Base-by-base conservation (phyloP, 2,113 vertebrate genomes). In the Campylomormyrus tamandua region DNA sequence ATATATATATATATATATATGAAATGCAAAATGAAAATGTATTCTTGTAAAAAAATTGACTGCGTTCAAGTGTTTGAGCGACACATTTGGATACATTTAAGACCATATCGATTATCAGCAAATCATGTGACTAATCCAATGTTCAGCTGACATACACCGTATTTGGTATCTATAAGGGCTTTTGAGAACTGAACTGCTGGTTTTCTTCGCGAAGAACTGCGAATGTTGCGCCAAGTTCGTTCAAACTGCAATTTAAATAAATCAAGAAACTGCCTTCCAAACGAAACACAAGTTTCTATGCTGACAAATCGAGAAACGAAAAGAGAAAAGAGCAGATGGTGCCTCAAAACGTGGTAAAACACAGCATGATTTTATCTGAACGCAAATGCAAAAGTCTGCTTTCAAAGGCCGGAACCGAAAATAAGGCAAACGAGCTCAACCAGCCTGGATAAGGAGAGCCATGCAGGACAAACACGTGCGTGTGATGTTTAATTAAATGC, bases 81-180 rank as follows among this genome's bases (percentile, higher is more conserved):
- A 94, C 92, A 93, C 92, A 90, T 93, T 66, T 93, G 92, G 91
- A 90, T 92, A 90, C 92, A 93, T 90, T 90, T 95, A 93, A 95
- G 94, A 92, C 21, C 35, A 85, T 48, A 66, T 45, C 42, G 93
- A 94, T 93, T 95, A 94, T 94, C 91, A 92, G 90, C 91, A 91
- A 92, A 93, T 92, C 92, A 93, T 92, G 92, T 91, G 70, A 93
- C 19, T 24, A 91, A 91, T 95, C 93, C 94, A 92, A 94, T 94
- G 93, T 94, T 94, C 93, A 92, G 94, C 93, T 93, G 92, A 93
- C 95, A 90, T 93, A 19, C 17, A 84, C 42, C 42, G 92, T 95
- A 94, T 93, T 93, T 94, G 93, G 92, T 95, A 95, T 94, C 94
- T 95, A 95, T 93, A 95, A 96, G 95, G 96, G 96, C 95, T 96